phyloP scores from a whole-genome alignment of 2,113 vertebrate species.

The Heterotilapia buettikoferi region DNA sequence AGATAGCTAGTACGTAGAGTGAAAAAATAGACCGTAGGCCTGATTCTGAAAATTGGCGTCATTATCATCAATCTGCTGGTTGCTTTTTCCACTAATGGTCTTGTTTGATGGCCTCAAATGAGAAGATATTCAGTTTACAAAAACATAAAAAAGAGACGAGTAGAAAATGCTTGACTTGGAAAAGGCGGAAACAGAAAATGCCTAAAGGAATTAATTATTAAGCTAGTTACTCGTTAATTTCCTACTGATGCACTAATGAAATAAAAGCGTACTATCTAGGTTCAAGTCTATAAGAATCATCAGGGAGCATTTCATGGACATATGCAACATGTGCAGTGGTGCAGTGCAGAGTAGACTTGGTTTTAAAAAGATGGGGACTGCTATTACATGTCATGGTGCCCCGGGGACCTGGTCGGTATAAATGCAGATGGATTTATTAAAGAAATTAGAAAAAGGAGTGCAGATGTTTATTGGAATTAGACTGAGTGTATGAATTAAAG shows the following conservation, averaged over 20 bases:
- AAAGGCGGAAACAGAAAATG: not conserved
- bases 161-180: not conserved
- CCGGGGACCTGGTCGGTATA: no score
- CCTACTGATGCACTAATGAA: not conserved
- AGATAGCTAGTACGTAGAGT: not conserved
- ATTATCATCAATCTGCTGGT: not conserved
- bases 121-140: not conserved
- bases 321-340: not conserved
- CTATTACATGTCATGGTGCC: not conserved
- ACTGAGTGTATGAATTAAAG: not conserved
- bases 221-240: not conserved
- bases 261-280: not conserved
- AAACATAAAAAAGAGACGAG: not conserved
- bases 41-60: not conserved
- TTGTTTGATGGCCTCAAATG: not conserved
- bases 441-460: not conserved
- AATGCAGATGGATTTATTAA: not conserved
- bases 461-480: not conserved
- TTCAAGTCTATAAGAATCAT: not conserved
- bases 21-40: not conserved
- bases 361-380: not conserved
- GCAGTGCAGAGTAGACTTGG: not conserved
- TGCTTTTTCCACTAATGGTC: not conserved
- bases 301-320: not conserved
- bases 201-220: not conserved